Percentiles rank a stretch among this genome's conserved stretches.
phyloP scores from a whole-genome alignment of 1,140 invertebrate genomes.

The Acyrthosiphon pisum region DNA sequence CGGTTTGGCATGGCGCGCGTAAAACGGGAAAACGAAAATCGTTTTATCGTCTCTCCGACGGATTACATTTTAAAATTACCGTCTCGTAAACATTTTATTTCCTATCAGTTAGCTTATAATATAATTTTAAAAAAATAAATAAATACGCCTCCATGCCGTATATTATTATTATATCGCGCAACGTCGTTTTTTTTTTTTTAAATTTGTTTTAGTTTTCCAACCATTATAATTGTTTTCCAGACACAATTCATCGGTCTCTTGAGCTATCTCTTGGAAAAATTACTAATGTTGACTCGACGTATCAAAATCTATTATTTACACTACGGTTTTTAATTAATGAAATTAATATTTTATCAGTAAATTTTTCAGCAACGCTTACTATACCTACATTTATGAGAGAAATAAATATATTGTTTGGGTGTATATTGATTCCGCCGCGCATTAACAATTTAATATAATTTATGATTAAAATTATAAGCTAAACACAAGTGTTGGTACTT shows the following conservation, averaged over 20 bases:
- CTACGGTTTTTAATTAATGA: neutral
- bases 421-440: neutral
- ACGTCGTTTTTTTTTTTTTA: neutral
- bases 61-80: neutral
- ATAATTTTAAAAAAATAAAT: neutral
- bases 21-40: neutral
- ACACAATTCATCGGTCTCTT: neutral
- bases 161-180: neutral
- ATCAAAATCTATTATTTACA: conserved; percentile 1
- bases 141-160: neutral
- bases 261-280: neutral
- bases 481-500: neutral
- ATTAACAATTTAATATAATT: neutral
- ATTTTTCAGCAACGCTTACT: neutral
- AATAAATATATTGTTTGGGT: neutral
- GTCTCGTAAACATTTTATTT: conserved; percentile 6
- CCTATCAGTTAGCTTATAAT: neutral
- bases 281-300: no score
- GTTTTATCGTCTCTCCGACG: neutral
- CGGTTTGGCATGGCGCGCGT: neutral
- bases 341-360: neutral
- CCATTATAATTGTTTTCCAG: neutral
- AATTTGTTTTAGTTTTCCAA: neutral
- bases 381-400: neutral
- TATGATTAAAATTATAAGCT: neutral